Conservation (phyloP, 2,113 vertebrate genomes). For the Cervus canadensis region DNA sequence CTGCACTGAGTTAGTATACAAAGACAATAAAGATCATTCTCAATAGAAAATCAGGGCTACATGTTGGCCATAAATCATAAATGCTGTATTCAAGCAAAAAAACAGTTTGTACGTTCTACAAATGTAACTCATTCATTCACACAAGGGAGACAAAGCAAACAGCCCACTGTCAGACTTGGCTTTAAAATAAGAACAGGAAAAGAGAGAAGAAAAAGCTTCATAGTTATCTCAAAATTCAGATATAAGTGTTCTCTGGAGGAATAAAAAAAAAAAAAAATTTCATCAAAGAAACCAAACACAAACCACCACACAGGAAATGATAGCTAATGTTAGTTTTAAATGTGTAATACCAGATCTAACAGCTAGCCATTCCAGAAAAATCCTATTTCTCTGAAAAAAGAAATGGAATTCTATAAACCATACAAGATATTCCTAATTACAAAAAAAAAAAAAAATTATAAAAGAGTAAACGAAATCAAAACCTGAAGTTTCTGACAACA, state of each 20-base stretch:
- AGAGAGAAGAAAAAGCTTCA: conserved; percentile 70
- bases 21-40: conserved; percentile 95
- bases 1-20: conserved; percentile 94
- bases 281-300: conserved; percentile 61
- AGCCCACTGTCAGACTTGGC: conserved; percentile 76
- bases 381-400: conserved; percentile 53
- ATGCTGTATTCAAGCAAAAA: conserved; percentile 87
- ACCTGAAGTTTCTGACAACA: conserved; percentile 33
- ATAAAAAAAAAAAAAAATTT: conserved; percentile 29
- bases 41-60: conserved; percentile 87
- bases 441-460: conserved; percentile 36
- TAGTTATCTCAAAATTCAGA: conserved; percentile 73
- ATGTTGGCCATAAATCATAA: conserved; percentile 94
- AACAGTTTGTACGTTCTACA: conserved; percentile 87
- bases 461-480: conserved; percentile 59
- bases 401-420: conserved; percentile 47
- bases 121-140: conserved; percentile 81
- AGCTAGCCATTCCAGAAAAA: conserved; percentile 41
- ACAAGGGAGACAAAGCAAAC: conserved; percentile 89
- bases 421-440: conserved; percentile 46
- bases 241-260: conserved; percentile 53
- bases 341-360: background rate
- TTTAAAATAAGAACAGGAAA: conserved; percentile 75
- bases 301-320: conserved; percentile 51
- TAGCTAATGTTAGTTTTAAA: conserved; percentile 63